These are phyloP conservation scores for Loripinus fragilis DNA, from an alignment of 2,888 invertebrate genomes.

Conservation along the genomic window DNA sequence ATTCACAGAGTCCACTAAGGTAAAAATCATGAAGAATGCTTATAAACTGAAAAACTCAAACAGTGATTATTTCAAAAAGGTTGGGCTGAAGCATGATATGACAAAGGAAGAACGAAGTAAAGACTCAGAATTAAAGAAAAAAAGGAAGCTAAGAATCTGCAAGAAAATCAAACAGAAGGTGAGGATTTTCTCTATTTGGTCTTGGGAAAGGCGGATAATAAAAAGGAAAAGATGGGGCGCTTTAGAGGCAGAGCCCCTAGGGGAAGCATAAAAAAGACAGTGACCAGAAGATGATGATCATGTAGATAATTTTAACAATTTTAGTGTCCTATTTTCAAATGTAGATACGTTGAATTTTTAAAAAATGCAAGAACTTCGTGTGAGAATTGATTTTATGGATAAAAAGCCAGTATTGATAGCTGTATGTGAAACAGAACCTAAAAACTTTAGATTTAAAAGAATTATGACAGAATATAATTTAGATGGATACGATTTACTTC, in stretches of 20 bases:
- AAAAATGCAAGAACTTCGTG: no score
- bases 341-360: no score
- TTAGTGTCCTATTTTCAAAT: no score
- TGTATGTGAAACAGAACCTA: not conserved
- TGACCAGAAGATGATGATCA: conserved; percentile 6
- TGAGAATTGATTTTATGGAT: not conserved
- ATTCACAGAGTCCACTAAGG: not conserved
- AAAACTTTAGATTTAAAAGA: conserved; percentile 5
- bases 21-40: not conserved
- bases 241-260: no score
- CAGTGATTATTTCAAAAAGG: not conserved
- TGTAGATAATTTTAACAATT: not conserved
- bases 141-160: no score
- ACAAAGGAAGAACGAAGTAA: no score
- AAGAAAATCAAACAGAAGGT: not conserved
- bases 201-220: conserved; percentile 9
- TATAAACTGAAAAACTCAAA: no score
- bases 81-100: not conserved
- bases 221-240: not conserved
- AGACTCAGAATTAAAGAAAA: no score
- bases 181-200: conserved; percentile 7
- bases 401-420: not conserved
- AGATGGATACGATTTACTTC: no score
- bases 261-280: not conserved
- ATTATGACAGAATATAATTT: no score